Evolutionary conservation across 2,797 vertebrate genomes (phyloP).

Genomic region (Lagorchestes hirsutus): DNA sequence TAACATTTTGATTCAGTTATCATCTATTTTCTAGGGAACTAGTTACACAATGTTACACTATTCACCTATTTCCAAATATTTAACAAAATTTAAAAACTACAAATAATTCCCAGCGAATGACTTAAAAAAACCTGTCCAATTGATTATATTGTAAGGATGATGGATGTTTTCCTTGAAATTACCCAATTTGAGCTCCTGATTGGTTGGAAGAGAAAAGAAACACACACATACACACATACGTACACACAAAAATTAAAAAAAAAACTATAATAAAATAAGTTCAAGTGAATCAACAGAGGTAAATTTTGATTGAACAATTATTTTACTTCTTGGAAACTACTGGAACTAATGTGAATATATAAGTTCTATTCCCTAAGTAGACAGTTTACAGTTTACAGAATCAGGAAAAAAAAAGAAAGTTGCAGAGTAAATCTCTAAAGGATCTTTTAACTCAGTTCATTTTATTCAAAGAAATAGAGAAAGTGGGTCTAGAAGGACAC

Average conservation of each 20-base stretch:
- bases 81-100: background rate
- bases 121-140: constrained; percentile 16
- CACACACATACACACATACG: too few species aligned
- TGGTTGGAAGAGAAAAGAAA: background rate
- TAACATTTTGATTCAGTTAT: background rate
- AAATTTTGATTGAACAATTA: constrained; percentile 38
- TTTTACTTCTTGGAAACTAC: constrained; percentile 46
- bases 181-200: background rate
- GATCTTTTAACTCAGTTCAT: background rate
- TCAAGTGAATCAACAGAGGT: constrained; percentile 27
- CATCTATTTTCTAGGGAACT: constrained; percentile 7
- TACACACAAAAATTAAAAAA: constrained; percentile 8
- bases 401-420: background rate
- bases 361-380: background rate
- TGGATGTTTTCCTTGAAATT: constrained; percentile 14
- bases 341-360: constrained; percentile 26
- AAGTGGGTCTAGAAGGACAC: background rate
- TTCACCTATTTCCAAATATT: constrained; percentile 26
- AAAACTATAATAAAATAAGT: constrained; percentile 31
- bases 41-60: background rate
- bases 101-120: constrained; percentile 24
- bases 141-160: background rate
- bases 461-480: constrained; percentile 43
- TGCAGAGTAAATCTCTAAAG: background rate
- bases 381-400: constrained; percentile 32